phyloP scores from a whole-genome alignment of 2,113 vertebrate species.

The Choloepus hoffmanni region DNA sequence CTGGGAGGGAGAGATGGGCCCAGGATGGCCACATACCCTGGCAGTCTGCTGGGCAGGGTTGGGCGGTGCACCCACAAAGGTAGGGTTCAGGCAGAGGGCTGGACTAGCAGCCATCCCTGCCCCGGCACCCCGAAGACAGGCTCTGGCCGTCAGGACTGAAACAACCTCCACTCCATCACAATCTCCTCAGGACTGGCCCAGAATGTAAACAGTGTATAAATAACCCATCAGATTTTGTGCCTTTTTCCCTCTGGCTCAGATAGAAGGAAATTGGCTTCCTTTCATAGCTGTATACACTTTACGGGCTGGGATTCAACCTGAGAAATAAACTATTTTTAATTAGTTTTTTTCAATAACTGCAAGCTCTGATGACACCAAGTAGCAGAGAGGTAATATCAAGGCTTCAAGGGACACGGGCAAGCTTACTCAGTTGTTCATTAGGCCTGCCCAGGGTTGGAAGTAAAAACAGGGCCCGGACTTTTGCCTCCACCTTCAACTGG shows the following conservation, averaged over 20 bases:
- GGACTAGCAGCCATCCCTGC: neutral
- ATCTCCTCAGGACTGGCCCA: no score
- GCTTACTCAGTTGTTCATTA: neutral
- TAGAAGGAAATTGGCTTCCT: neutral
- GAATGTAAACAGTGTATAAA: neutral
- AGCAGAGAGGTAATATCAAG: neutral
- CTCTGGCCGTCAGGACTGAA: neutral
- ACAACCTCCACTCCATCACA: neutral
- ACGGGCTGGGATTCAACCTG: neutral
- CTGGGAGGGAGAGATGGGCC: neutral
- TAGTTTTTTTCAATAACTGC: constrained; percentile 1
- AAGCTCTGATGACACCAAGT: neutral
- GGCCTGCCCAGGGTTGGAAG: neutral
- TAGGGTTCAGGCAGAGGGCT: no score
- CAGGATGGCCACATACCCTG: neutral
- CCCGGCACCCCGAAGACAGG: neutral
- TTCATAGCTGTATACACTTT: neutral
- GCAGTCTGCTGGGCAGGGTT: neutral
- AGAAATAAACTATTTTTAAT: constrained; percentile 45
- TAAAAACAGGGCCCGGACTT: neutral
- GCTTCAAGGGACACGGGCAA: neutral
- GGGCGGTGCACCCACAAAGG: neutral
- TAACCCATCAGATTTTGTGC: no score
- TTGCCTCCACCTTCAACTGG: accelerated
- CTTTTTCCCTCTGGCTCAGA: neutral